These are phyloP conservation scores for Teinopalpus imperialis DNA, from an alignment of 2,888 invertebrate genomes.

Conservation along the genomic window DNA sequence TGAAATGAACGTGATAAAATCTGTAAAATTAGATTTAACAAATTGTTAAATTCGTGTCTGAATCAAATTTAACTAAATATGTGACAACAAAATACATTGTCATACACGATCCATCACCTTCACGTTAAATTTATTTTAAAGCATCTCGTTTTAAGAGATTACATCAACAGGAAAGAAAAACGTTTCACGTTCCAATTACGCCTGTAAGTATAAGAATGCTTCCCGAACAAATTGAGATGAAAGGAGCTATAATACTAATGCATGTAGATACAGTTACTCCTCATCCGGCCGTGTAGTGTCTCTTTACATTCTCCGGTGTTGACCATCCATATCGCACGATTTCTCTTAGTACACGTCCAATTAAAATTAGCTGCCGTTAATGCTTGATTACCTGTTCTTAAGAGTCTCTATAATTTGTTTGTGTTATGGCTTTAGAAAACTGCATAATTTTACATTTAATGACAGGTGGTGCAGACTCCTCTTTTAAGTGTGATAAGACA, in stretches of 20 bases:
- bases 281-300: conserved; percentile 37
- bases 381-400: conserved; percentile 17
- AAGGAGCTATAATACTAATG: conserved; percentile 23
- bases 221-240: conserved; percentile 28
- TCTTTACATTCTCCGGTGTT: conserved; percentile 51
- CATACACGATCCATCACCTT: neutral
- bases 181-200: conserved; percentile 33
- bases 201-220: conserved; percentile 31
- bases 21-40: too few relatives aligned
- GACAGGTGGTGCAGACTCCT: conserved; percentile 5
- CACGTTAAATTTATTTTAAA: conserved; percentile 10
- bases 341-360: conserved; percentile 42
- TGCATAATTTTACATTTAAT: conserved; percentile 15
- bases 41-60: too few relatives aligned
- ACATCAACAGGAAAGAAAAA: conserved; percentile 18
- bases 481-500: neutral
- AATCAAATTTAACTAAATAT: too few relatives aligned
- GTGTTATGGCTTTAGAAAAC: conserved; percentile 12
- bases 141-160: conserved; percentile 8
- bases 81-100: neutral
- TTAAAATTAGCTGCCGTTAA: conserved; percentile 12
- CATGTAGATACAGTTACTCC: conserved; percentile 26
- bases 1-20: too few relatives aligned
- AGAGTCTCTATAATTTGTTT: neutral
- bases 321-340: conserved; percentile 57